A percentile compares a stretch with the other conserved stretches of the same genome.
phyloP scores from a whole-genome alignment of 53 echinoderm and acorn worm species.

The Luidia sarsii region DNA sequence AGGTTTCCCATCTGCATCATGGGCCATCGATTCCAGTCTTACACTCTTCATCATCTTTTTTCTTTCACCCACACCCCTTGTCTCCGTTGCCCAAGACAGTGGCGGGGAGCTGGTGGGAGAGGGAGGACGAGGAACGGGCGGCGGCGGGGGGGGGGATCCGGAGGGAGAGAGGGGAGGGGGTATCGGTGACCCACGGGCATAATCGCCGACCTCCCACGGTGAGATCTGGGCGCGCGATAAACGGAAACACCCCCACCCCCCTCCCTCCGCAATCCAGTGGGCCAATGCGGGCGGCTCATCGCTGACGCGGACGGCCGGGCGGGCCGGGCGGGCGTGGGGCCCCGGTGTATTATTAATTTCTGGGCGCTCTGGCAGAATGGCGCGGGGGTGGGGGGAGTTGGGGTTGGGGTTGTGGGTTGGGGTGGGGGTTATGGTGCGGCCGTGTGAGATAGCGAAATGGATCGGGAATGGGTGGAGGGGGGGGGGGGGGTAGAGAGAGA shows the following conservation, averaged over 20 bases:
- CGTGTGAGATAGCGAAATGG: too few relatives aligned
- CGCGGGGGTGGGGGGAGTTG: not conserved
- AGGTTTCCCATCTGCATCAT: conserved; percentile 38
- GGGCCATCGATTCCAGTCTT: conserved; percentile 17
- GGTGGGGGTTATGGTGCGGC: too few relatives aligned
- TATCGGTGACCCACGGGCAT: conserved; percentile 29
- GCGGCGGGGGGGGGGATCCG: too few relatives aligned
- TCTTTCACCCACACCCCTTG: too few relatives aligned
- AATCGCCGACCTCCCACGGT: conserved; percentile 2
- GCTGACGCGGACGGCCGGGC: too few relatives aligned
- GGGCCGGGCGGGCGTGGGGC: not conserved
- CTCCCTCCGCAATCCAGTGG: too few relatives aligned
- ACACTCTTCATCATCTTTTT: too few relatives aligned
- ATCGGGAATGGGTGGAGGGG: conserved; percentile 4
- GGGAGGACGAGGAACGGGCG: too few relatives aligned
- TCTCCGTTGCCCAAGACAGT: too few relatives aligned
- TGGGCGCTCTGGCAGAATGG: conserved; percentile 16
- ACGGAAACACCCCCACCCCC: conserved; percentile 22
- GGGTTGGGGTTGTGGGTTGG: conserved; percentile 23
- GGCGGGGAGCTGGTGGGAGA: too few relatives aligned
- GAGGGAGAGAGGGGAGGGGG: not conserved
- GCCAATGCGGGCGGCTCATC: too few relatives aligned
- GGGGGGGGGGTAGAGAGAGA: conserved; percentile 27
- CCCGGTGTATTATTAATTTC: conserved; percentile 14
- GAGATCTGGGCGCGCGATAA: conserved; percentile 30